Base-by-base conservation (phyloP, 2,797 vertebrate species). In the Semaprochilodus insignis region DNA sequence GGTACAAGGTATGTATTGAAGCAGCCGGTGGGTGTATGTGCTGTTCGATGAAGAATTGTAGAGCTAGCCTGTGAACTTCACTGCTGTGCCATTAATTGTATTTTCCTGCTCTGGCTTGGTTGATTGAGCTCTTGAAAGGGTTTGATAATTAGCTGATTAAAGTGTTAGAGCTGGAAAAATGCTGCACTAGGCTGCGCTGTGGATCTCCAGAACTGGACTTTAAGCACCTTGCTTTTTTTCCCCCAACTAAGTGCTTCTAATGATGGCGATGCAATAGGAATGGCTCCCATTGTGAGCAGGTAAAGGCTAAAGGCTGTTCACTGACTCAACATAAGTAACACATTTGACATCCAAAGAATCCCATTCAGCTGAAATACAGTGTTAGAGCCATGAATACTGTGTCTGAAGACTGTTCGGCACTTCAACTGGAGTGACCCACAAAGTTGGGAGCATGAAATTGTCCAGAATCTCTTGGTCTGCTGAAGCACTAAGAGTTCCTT, bases 121-220 rank as follows among this genome's bases (percentile, higher is more conserved):
- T 70, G 34, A 40, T n/a, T 48, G 6, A 70, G 19, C 10, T 70
- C 40, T 15, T 27, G 21, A 48, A 48, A 21, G 2, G 65, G 1
- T 36, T 72, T 51, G 16, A 16, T 51, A 25, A 71, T 48, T 23
- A 23, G 57, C 21, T n/a, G 44, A 65, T 19, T 34, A 31, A 11
- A 3, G 57, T 51, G n/a, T 66, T 80, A 48, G 44, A 81, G 55
- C 59, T 59, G 34, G 19, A 57, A 69, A 31, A 69, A 48, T 14
- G 5, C 66, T 44, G n/a, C 8, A 36, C 27, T 27, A 23, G 66
- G 19, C 34, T 10, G 19, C 2, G 8, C 13, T n/a, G 44, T 21
- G 19, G 8, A 2, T 71, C 67, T 71, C 40, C 36, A n/a, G 21
- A 71, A 44, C 40, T 48, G 36, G 21, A 71, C 13, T n/a, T 21